Conservation (phyloP, 2,797 vertebrate species). For the Cynopterus sphinx region DNA sequence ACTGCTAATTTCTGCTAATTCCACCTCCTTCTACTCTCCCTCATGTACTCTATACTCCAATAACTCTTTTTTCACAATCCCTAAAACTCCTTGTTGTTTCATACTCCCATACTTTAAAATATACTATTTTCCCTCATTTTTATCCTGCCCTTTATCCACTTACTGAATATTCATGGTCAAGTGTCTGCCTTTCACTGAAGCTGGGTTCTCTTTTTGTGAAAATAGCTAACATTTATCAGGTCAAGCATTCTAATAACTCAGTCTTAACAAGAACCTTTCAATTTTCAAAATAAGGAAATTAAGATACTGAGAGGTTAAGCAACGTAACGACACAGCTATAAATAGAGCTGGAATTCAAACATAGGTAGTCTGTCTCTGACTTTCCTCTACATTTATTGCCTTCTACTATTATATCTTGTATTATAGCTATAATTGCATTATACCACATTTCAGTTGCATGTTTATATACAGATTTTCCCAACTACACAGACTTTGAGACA, state of each 20-base stretch:
- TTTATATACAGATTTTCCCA: constrained; percentile 44
- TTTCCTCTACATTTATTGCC: neutral
- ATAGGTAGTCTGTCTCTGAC: neutral
- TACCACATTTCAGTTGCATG: neutral
- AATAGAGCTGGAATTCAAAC: neutral
- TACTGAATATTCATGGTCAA: neutral
- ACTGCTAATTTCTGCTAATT: neutral
- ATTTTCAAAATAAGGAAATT: constrained; percentile 47
- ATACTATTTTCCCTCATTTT: neutral
- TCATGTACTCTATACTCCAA: neutral
- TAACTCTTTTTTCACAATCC: neutral
- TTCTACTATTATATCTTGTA: neutral
- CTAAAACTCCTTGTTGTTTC: constrained; percentile 25
- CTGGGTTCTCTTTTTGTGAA: neutral
- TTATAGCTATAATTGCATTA: neutral
- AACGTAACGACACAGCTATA: neutral
- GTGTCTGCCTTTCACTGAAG: constrained; percentile 8
- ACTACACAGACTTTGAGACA: neutral
- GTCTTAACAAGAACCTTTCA: neutral
- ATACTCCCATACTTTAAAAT: neutral
- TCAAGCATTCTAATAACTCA: neutral
- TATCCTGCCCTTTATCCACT: constrained; percentile 8
- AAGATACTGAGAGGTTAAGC: constrained; percentile 5
- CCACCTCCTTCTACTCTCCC: neutral
- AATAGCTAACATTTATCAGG: constrained; percentile 12